These are phyloP conservation scores for Papilio polytes DNA, from an alignment of 1,140 invertebrate genomes.

Conservation along the genomic window DNA sequence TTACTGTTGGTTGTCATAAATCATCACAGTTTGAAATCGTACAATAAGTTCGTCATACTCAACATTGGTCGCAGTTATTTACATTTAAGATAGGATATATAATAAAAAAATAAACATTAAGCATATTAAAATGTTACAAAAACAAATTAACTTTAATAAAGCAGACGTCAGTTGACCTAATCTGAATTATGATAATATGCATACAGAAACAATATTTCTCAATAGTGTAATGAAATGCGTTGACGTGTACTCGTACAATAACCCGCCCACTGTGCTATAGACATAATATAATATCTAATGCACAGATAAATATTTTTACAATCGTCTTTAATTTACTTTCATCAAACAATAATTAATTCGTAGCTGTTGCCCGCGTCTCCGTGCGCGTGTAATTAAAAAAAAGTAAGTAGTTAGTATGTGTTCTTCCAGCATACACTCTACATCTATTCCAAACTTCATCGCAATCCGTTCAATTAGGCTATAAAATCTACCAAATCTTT, in stretches of 20 bases:
- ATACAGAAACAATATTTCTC: conserved; percentile 44
- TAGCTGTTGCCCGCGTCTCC: too few species aligned
- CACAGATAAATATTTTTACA: neutral
- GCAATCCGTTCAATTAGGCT: too few species aligned
- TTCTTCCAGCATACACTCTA: too few species aligned
- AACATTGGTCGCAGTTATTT: neutral
- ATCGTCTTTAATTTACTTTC: too few species aligned
- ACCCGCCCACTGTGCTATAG: neutral
- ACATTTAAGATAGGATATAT: neutral
- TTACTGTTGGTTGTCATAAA: too few species aligned
- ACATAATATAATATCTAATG: conserved; percentile 13
- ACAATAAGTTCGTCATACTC: neutral
- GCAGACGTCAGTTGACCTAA: conserved; percentile 42
- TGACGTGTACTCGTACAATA: conserved; percentile 25
- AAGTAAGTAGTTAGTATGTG: too few species aligned
- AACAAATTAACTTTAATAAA: conserved; percentile 41
- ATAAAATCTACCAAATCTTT: too few species aligned
- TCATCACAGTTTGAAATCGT: neutral
- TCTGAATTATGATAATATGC: conserved; percentile 41
- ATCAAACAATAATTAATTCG: too few species aligned
- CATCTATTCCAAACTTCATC: too few species aligned
- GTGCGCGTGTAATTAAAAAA: too few species aligned
- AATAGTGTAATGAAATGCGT: conserved; percentile 45
- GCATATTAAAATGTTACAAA: conserved; percentile 9
- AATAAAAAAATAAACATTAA: neutral